Evolutionary conservation across 2,888 invertebrate species (phyloP), one percentile per base, ranked within the genome.

Genomic region (Phoronis australis): DNA sequence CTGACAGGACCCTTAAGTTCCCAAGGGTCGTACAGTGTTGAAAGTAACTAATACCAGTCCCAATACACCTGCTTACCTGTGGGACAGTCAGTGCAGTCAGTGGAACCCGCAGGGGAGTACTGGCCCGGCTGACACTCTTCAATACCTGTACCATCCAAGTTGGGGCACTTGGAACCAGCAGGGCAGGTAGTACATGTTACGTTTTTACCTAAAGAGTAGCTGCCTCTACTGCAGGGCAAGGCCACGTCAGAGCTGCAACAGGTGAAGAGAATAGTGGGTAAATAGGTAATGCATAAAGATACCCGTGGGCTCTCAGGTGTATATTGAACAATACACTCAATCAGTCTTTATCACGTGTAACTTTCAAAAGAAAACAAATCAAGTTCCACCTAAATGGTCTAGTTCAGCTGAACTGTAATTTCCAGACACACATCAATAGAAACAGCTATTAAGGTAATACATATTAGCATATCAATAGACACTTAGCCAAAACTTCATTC

Each of bases 91-190:
- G 59, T 60, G 45, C 68, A 69, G 6, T 37, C 47, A 2, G 56
- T 55, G 1, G 61, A 50, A 21, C 69, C 66, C 4, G 65, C 60
- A 6, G 59, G 45, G 1, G 73, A 66, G 45, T 64, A 73, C 20
- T 60, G 61, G 5, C 73, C 73, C 1, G 61, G 42, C 0, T 48
- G 37, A 50, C 73, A 73, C 38, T 50, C 54, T 2, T 50, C 56
- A 22, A 63, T 69, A 4, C 65, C 67, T 0, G 65, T 54, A 4
- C 71, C 72, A 41, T 70, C 69, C 0, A 47, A 42, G 37, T 65
- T 65, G 1, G 71, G 70, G 49, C 72, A 73, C 31, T 56, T 63
- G 24, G 52, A 50, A 4, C 73, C 73, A 4, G 71, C 65, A 3
- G 56, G 57, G 55, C 73, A 73, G 38, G 52, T 51, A 1, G 68